phyloP scores from a whole-genome alignment of 2,888 invertebrate genomes.

The Sesia bembeciformis region DNA sequence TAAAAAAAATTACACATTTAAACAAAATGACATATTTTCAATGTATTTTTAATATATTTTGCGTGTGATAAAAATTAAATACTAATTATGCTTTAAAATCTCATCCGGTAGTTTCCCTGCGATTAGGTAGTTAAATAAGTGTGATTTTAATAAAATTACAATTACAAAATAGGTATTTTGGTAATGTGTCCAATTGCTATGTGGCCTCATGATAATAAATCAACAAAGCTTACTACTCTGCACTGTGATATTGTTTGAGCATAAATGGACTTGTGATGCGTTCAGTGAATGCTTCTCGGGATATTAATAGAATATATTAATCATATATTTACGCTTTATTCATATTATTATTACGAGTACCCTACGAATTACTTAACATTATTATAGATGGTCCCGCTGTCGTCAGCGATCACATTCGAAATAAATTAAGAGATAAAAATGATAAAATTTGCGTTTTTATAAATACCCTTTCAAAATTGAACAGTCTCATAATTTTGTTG shows the following conservation, averaged over 20 bases:
- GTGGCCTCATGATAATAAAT: too few relatives aligned
- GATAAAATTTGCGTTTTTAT: constrained; percentile 48
- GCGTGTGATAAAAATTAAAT: too few relatives aligned
- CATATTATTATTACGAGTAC: constrained; percentile 52
- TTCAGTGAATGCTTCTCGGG: constrained; percentile 26
- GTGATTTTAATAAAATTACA: too few relatives aligned
- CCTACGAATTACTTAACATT: constrained; percentile 71
- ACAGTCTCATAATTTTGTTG: constrained; percentile 8
- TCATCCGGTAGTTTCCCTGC: too few relatives aligned
- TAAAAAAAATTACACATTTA: too few relatives aligned
- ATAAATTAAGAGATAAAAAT: constrained; percentile 60
- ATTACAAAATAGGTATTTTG: too few relatives aligned
- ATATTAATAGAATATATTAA: constrained; percentile 42
- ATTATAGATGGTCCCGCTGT: constrained; percentile 38
- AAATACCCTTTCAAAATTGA: constrained; percentile 27
- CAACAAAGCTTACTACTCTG: too few relatives aligned
- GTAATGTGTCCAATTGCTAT: too few relatives aligned
- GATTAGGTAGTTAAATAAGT: too few relatives aligned
- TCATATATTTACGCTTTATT: constrained; percentile 39
- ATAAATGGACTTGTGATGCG: constrained; percentile 33
- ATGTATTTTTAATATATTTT: too few relatives aligned
- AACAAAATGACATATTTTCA: too few relatives aligned
- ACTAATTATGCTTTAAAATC: too few relatives aligned
- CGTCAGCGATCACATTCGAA: constrained; percentile 35
- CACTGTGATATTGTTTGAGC: background rate